Conservation (phyloP, 2,888 invertebrate genomes). For the Portevinia maculata region DNA sequence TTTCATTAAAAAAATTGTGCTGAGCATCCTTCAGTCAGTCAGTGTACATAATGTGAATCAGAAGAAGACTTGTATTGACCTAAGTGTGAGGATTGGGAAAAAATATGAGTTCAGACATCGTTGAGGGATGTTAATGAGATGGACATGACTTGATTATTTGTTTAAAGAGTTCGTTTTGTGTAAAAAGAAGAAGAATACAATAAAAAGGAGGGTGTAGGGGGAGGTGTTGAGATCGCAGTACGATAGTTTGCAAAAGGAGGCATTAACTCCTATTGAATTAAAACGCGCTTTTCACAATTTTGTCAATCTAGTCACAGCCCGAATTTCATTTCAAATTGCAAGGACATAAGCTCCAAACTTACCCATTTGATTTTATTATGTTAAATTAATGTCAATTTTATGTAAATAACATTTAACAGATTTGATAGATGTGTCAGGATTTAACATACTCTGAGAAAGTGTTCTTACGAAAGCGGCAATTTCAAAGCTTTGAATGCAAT, state of each 20-base stretch:
- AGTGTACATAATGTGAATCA: conserved; percentile 15
- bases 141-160: conserved; percentile 68
- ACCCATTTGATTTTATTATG: neutral
- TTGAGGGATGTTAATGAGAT: conserved; percentile 67
- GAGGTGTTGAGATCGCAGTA: conserved; percentile 17
- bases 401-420: neutral
- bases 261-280: neutral
- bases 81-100: conserved; percentile 53
- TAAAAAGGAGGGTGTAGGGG: neutral
- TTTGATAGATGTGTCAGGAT: too few species aligned
- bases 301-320: neutral
- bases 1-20: conserved; percentile 44
- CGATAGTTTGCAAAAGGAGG: conserved; percentile 13
- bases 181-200: neutral
- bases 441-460: neutral
- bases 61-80: conserved; percentile 27
- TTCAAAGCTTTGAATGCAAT: too few species aligned
- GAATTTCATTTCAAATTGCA: neutral
- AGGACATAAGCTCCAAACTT: neutral
- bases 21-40: conserved; percentile 37
- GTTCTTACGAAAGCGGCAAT: neutral
- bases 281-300: neutral
- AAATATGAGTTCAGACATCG: conserved; percentile 59
- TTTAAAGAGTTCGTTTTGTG: conserved; percentile 41
- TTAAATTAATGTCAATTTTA: neutral